Evolutionary conservation across 2,888 invertebrate species (phyloP), one percentile per base, ranked within the genome.

Genomic region (Copidosoma aretas): DNA sequence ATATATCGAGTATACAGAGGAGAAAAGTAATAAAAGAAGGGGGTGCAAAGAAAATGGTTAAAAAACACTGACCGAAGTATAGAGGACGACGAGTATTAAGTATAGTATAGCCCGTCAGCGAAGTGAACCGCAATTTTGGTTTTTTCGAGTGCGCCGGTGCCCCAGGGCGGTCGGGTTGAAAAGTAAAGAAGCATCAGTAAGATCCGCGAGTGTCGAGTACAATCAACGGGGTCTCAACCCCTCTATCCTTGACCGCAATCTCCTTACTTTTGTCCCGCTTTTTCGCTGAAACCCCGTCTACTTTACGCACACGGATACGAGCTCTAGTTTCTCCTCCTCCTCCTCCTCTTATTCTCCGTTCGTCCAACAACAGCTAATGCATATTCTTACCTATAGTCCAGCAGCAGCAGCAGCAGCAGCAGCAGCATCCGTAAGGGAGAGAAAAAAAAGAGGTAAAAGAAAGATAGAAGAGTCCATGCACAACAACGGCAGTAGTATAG

Each of bases 241-340:
- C 60, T 70, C 63, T 64, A 72, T 67, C 63, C 70, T 70, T 72
- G 67, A 72, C 72, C 72, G 70, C 72, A 72, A 70, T 72, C 70
- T 72, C 65, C 72, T 72, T 67, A 71, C 64, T 64, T 69, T 69
- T 71, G 71, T 69, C 64, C 61, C 49, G 65, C 57, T 68, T 60
- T 68, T 71, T 66, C 60, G 65, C 54, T n/a, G 49, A 71, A 71
- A 71, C 46, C 65, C 67, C 68, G 61, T 61, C 61, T 54, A 53
- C 54, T 32, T 3, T 32, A 8, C 32, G 4, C 32, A 32, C 32
- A 32, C 4, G 8, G 32, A 32, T 8, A 3, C 32, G 32, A 32
- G 32, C 32, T 32, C 32, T 32, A 3, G 8, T 32, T 3, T 3
- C 32, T 32, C n/a, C n/a, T n/a, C n/a, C n/a, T n/a, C n/a, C n/a